These are phyloP conservation scores for Aix galericulata DNA, from an alignment of 2,113 vertebrate genomes.

Conservation along the genomic window DNA sequence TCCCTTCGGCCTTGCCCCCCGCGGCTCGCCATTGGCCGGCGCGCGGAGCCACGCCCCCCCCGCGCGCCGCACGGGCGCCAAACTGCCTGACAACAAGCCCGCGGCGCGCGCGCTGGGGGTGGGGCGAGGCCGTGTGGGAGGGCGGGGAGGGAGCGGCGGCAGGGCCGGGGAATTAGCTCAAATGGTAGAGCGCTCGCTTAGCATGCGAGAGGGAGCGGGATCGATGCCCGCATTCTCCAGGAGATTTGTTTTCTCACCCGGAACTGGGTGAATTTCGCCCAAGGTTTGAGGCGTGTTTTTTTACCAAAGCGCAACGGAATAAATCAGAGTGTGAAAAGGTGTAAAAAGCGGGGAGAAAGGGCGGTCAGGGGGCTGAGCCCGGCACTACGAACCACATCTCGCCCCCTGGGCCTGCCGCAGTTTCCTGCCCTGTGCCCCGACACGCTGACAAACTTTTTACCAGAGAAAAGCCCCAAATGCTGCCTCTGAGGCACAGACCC, in stretches of 20 bases:
- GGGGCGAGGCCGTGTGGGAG: not conserved
- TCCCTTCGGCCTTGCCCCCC: not conserved
- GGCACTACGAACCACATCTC: too few species aligned
- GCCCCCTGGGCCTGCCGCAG: rapidly evolving
- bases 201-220: rapidly evolving
- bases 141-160: rapidly evolving
- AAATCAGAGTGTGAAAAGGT: rapidly evolving
- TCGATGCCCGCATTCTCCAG: rapidly evolving
- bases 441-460: too few species aligned
- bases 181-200: rapidly evolving
- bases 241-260: rapidly evolving
- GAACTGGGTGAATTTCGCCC: not conserved
- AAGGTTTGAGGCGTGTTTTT: rapidly evolving
- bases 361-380: too few species aligned
- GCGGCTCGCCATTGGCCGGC: not conserved
- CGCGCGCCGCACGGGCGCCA: not conserved
- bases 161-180: not conserved
- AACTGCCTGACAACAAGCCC: conserved; percentile 36
- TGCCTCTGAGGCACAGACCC: rapidly evolving
- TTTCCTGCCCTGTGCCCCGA: rapidly evolving
- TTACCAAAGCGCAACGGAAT: rapidly evolving
- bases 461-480: too few species aligned
- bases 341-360: not conserved
- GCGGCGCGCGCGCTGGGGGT: not conserved
- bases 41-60: not conserved